These are phyloP conservation scores for Procavia capensis DNA, from an alignment of 2,113 vertebrate species.

Conservation along the genomic window DNA sequence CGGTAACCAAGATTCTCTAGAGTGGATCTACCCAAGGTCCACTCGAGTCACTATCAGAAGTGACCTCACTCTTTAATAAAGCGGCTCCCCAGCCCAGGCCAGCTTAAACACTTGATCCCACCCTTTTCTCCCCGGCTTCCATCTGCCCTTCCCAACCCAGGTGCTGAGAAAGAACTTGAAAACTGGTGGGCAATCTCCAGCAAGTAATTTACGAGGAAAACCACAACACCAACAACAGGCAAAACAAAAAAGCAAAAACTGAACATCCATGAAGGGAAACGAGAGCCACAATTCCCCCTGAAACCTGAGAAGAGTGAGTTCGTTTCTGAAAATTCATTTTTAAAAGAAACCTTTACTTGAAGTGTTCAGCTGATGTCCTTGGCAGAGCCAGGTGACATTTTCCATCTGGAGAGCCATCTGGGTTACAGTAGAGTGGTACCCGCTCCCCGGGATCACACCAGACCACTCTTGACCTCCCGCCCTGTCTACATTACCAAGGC, in stretches of 20 bases:
- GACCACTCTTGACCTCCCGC: background rate
- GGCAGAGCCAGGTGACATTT: constrained; percentile 1
- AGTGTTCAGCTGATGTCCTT: background rate
- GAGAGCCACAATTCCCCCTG: constrained; percentile 48
- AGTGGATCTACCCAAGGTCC: background rate
- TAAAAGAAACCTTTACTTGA: constrained; percentile 34
- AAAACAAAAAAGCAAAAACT: constrained; percentile 62
- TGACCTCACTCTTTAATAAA: background rate
- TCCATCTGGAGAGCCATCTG: background rate
- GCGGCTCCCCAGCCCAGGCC: background rate
- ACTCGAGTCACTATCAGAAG: background rate
- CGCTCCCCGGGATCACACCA: background rate
- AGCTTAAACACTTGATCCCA: background rate
- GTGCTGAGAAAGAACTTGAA: constrained; percentile 44
- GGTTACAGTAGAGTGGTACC: background rate
- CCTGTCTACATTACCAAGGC: constrained; percentile 13
- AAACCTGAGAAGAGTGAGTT: background rate
- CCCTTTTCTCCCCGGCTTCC: background rate
- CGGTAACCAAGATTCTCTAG: constrained; percentile 3
- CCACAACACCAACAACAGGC: background rate
- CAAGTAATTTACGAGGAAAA: constrained; percentile 37
- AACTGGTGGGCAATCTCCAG: constrained; percentile 48
- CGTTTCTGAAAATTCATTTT: background rate
- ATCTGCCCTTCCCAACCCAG: background rate
- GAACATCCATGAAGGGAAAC: constrained; percentile 76